Conservation (phyloP, 2,888 invertebrate genomes). For the Liodrosophila aerea region DNA sequence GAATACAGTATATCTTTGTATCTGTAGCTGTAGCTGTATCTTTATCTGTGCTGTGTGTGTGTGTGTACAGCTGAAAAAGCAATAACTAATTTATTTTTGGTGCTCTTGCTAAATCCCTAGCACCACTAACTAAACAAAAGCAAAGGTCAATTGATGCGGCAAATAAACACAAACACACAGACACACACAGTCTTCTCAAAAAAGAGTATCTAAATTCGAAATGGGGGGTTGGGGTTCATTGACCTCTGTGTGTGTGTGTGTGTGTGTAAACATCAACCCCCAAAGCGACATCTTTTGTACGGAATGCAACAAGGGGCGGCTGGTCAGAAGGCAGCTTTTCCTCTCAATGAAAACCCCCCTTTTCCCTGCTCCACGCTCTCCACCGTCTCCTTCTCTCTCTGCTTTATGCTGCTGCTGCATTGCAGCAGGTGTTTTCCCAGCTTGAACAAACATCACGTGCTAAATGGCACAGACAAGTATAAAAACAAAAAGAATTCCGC, state of each 20-base stretch:
- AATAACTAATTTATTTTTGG: conserved; percentile 53
- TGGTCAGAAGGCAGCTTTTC: conserved; percentile 22
- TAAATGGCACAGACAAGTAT: conserved; percentile 30
- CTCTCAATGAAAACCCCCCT: conserved; percentile 14
- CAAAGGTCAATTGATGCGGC: conserved; percentile 32
- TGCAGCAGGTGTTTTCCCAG: conserved; percentile 48
- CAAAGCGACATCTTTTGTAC: conserved; percentile 49
- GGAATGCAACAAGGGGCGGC: conserved; percentile 41
- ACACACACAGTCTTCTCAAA: too few species aligned
- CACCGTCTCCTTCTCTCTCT: background rate
- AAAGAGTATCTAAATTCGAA: conserved; percentile 2
- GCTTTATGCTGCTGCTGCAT: conserved; percentile 12
- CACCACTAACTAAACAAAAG: conserved; percentile 18
- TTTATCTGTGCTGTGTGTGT: conserved; percentile 1
- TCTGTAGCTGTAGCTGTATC: conserved; percentile 15
- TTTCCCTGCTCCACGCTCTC: background rate
- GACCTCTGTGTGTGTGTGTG: conserved; percentile 28
- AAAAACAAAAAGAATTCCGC: conserved; percentile 7
- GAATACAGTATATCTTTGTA: background rate
- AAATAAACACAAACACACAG: conserved; percentile 9
- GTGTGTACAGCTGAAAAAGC: conserved; percentile 31
- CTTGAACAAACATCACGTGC: conserved; percentile 56
- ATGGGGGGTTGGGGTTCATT: conserved; percentile 32
- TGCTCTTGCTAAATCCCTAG: conserved; percentile 29
- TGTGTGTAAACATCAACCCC: conserved; percentile 42